Evolutionary conservation across 1,140 invertebrate genomes (phyloP), one percentile per base, ranked within the genome.

Genomic region (Drosophila pallidifrons): DNA sequence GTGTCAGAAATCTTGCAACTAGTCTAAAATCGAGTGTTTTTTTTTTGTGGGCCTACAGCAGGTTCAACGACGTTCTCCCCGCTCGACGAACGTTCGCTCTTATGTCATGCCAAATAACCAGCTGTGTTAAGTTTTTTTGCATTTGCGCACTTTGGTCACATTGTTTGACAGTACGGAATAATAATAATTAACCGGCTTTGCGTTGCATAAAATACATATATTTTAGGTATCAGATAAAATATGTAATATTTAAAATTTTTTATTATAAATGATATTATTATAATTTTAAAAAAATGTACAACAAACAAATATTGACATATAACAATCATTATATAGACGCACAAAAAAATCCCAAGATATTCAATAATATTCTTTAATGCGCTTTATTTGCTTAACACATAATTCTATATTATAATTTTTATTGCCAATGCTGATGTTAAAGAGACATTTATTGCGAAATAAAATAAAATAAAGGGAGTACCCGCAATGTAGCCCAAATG

Each of bases 51-150:
- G 71, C 67, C 75, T 49, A 68, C 66, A 25, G 68, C 70, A 72
- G 76, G 76, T 79, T 60, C 79, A 70, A 87, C 65, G 79, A 68
- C 73, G 79, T 82, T 57, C 79, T 83, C 80, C 72, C 72, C 70
- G 58, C 65, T 79, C 55, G 32, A 28, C 64, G 71, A 74, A 69
- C 72, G 55, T 79, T 74, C 57, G 52, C 71, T 71, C 73, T 74
- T 74, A 74, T 74, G 71, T 74, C 71, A 74, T 61, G 65, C 16
- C 54, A 8, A 69, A 45, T 6, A 7, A 35, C 45, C 65, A 69
- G 65, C 72, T 69, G 66, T 38, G 15, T 10, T 4, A 35, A 16
- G 58, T 15, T 43, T 57, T 75, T 75, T 70, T 75, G 1, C 7
- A 10, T 15, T 38, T 13, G 8, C 43, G 1, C 13, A 16, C 5